Conservation (phyloP, 2,113 vertebrate species). For the Charadrius vociferus region DNA sequence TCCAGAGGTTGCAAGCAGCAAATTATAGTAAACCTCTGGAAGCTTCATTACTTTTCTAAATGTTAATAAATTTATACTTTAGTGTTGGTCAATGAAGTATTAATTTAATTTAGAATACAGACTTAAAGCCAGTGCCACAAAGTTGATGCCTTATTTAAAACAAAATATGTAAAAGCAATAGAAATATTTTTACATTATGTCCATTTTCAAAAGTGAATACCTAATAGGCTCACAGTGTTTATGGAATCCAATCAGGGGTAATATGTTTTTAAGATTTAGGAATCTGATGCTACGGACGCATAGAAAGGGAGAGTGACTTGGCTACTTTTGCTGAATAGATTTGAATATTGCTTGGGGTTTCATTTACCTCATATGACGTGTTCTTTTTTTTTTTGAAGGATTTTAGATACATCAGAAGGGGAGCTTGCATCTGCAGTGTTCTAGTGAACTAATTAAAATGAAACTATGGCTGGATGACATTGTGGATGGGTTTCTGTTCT, state of each 20-base stretch:
- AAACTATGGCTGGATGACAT: neutral
- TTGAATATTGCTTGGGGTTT: neutral
- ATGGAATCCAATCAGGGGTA: neutral
- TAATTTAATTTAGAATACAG: neutral
- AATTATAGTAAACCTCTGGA: neutral
- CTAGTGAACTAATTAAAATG: neutral
- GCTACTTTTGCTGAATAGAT: neutral
- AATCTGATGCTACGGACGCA: neutral
- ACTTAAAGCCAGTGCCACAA: neutral
- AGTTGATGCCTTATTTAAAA: neutral
- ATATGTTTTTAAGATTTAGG: neutral
- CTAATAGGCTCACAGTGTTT: neutral
- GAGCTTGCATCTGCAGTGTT: neutral
- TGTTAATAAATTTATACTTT: neutral
- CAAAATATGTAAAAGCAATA: neutral
- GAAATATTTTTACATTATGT: neutral
- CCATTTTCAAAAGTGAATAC: neutral
- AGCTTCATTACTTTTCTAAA: neutral
- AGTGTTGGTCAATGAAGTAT: neutral
- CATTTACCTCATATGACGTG: neutral
- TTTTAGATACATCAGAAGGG: neutral
- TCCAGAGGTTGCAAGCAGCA: neutral
- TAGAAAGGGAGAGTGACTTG: neutral
- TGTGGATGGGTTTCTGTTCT: neutral
- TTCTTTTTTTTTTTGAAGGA: neutral